Conservation (phyloP, 2,797 vertebrate genomes). For the Chromobotia macracanthus region DNA sequence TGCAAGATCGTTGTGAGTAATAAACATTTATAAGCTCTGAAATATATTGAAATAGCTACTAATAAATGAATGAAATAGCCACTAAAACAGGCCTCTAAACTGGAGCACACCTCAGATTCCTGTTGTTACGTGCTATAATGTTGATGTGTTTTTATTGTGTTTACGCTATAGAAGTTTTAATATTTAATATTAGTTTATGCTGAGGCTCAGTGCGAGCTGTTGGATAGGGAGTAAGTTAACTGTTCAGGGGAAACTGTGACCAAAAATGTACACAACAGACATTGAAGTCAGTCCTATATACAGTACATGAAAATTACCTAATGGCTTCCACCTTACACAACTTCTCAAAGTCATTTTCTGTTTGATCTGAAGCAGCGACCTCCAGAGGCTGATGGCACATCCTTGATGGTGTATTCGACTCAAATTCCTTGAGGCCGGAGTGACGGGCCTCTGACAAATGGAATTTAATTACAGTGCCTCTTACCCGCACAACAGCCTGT, state of each 20-base stretch:
- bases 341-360: constrained; percentile 17
- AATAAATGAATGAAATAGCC: too few relatives aligned
- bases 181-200: constrained; percentile 23
- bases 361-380: constrained; percentile 9
- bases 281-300: constrained; percentile 1
- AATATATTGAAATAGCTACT: too few relatives aligned
- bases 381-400: not conserved
- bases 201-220: not conserved
- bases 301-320: constrained; percentile 23
- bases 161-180: constrained; percentile 5
- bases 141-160: constrained; percentile 16
- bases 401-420: constrained; percentile 47
- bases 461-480: constrained; percentile 59
- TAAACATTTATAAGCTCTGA: too few relatives aligned
- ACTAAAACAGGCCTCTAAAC: not conserved
- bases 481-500: constrained; percentile 47
- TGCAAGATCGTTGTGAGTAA: too few relatives aligned
- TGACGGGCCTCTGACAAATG: constrained; percentile 52
- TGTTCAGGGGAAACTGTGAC: not conserved
- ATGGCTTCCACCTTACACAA: constrained; percentile 3
- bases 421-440: constrained; percentile 43
- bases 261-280: not conserved
- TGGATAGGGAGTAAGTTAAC: not conserved
- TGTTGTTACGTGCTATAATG: not conserved
- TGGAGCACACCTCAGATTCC: not conserved